These are phyloP conservation scores for Diglossa cyanea DNA, from an alignment of 2,797 vertebrate genomes.

Conservation along the genomic window DNA sequence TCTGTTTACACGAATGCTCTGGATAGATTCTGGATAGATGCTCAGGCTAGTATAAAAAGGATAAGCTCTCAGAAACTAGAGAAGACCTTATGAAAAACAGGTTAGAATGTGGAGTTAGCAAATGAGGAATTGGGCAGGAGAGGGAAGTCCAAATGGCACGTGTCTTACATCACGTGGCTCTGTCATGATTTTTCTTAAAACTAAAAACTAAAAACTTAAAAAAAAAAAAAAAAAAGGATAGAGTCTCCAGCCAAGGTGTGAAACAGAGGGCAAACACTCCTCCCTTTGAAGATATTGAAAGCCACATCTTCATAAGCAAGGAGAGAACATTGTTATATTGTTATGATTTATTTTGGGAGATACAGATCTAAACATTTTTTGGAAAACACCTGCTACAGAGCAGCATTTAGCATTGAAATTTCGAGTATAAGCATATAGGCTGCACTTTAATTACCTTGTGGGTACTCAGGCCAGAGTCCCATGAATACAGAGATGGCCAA, in stretches of 20 bases:
- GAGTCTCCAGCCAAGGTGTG: background rate
- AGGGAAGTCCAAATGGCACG: background rate
- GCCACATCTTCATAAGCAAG: background rate
- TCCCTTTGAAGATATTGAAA: background rate
- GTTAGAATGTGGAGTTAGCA: background rate
- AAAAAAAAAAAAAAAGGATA: background rate
- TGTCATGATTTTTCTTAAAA: background rate
- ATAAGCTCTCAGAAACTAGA: background rate
- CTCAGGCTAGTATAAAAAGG: background rate
- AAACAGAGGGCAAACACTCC: background rate
- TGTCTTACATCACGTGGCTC: accelerated
- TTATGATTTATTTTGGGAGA: background rate
- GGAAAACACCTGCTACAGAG: background rate
- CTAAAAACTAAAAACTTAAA: background rate
- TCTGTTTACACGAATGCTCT: background rate
- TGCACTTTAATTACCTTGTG: background rate
- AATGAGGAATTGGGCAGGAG: background rate
- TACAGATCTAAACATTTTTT: background rate
- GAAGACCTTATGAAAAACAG: background rate
- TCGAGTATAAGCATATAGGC: background rate
- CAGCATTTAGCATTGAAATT: background rate
- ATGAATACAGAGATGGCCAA: background rate
- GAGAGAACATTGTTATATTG: background rate
- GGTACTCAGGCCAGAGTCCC: background rate
- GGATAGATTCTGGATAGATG: background rate